These are phyloP conservation scores for Coracopsis vasa DNA, from an alignment of 2,113 vertebrate genomes.

Conservation along the genomic window DNA sequence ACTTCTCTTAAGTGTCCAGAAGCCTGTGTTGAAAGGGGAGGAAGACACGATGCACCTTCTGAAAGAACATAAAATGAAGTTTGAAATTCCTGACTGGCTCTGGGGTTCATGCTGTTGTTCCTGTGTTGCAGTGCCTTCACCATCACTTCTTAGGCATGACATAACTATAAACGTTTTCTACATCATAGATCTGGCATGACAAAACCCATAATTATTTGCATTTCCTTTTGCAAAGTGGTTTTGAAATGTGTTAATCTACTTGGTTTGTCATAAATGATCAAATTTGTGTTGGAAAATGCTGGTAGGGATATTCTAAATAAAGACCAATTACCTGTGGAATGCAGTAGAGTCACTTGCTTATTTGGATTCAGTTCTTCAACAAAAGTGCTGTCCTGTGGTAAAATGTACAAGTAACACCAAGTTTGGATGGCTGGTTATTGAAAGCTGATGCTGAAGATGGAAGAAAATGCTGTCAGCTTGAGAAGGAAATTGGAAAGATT, in stretches of 20 bases:
- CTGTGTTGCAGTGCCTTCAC: not conserved
- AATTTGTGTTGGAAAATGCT: not conserved
- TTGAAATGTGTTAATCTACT: not conserved
- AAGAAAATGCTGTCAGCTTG: not conserved
- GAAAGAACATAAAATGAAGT: not conserved
- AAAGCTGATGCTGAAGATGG: not conserved
- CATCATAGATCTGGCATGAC: not conserved
- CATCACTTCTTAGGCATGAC: not conserved
- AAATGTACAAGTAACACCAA: not conserved
- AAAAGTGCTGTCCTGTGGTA: not conserved
- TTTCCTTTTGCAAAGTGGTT: not conserved
- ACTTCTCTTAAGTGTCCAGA: not conserved
- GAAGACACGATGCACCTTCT: not conserved
- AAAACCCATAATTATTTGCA: not conserved
- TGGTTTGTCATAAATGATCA: not conserved
- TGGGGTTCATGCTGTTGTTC: not conserved
- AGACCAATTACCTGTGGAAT: not conserved
- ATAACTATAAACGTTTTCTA: not conserved
- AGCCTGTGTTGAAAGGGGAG: not conserved
- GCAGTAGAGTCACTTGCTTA: not conserved
- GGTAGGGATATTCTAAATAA: not conserved
- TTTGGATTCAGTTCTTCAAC: not conserved
- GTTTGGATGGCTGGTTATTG: not conserved
- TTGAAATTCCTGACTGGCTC: not conserved
- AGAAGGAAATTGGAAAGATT: not conserved